Conservation (phyloP, 2,888 invertebrate species). For the Gymnocheta viridis region DNA sequence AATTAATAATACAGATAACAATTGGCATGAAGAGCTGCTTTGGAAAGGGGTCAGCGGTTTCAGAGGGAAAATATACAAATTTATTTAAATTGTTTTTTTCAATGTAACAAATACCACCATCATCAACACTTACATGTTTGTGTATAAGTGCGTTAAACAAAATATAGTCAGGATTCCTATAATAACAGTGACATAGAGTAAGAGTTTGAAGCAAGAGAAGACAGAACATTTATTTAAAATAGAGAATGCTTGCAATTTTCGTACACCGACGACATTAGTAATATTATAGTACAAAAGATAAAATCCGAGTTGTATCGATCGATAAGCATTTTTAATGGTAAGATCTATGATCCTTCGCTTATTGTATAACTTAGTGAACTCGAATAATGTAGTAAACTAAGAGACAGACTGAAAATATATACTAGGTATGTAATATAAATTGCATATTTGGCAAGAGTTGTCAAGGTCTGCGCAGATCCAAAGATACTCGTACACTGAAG, state of each 20-base stretch:
- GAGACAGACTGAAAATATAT: no score
- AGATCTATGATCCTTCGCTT: no score
- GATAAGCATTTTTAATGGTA: no score
- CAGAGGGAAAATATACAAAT: slow-evolving; percentile 32
- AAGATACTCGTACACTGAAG: no score
- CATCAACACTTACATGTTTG: slow-evolving; percentile 32
- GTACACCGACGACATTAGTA: not conserved
- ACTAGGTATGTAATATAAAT: no score
- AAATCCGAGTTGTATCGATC: not conserved
- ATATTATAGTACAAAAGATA: not conserved
- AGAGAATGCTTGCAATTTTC: slow-evolving; percentile 45
- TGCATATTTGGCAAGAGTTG: no score
- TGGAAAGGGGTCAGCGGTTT: not conserved
- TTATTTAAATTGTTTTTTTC: slow-evolving; percentile 46
- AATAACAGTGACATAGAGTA: slow-evolving; percentile 8
- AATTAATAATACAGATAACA: slow-evolving; percentile 47
- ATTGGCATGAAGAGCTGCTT: slow-evolving; percentile 5
- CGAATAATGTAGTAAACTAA: no score
- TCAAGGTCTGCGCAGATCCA: no score
- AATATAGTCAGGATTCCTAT: slow-evolving; percentile 25
- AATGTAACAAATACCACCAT: slow-evolving; percentile 42
- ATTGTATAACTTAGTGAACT: no score
- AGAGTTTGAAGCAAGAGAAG: slow-evolving; percentile 10
- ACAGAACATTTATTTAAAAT: slow-evolving; percentile 2
- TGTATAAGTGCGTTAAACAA: not conserved